Base-by-base conservation (phyloP, 1,140 invertebrate species). In the Bemisia tabaci region DNA sequence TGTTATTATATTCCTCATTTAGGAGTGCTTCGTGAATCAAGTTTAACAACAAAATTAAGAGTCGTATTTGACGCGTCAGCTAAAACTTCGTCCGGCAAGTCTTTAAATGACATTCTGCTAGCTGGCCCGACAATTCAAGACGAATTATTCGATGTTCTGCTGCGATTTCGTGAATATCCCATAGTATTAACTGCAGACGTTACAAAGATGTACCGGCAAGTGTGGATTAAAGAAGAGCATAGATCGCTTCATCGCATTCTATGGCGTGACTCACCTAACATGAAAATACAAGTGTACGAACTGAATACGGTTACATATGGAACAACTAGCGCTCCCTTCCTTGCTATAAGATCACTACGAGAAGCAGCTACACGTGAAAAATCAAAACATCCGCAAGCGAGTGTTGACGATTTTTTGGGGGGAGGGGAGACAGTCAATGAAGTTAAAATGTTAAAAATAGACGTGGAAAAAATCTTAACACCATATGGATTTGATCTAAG, bases 231-330 rank as follows among this genome's bases (percentile, higher is more conserved):
- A 59, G 39, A 68, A 22, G 68, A 74, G 33, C 71, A 77, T 67
- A 33, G 65, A 26, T 63, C 74, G 25, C 69, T 74, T n/a, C 75
- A 78, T 69, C 66, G 70, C 66, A 77, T 79, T 21, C 9, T 78
- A 0, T 79, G 76, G 76, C 68, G 75, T n/a, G n/a, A n/a, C n/a
- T n/a, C n/a, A n/a, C n/a, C n/a, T n/a, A n/a, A n/a, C n/a, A n/a
- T n/a, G n/a, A 12, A n/a, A n/a, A n/a, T n/a, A n/a, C n/a, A 23
- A 21, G 24, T 23, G 12, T 62, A 62, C 71, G 70, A 59, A 27
- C 62, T 79, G 21, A 75, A 72, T 21, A 79, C 76, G 2, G 69
- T 79, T 1, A 79, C 77, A 5, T 78, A 76, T 65, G 77, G 77
- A 2, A 76, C 74, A 39, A 68, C 72, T 2, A 72, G 69, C 2